A percentile compares a stretch with the other conserved stretches of the same genome.
Evolutionary conservation across 2,113 vertebrate species (phyloP).

Genomic region (Trogon surrucura): DNA sequence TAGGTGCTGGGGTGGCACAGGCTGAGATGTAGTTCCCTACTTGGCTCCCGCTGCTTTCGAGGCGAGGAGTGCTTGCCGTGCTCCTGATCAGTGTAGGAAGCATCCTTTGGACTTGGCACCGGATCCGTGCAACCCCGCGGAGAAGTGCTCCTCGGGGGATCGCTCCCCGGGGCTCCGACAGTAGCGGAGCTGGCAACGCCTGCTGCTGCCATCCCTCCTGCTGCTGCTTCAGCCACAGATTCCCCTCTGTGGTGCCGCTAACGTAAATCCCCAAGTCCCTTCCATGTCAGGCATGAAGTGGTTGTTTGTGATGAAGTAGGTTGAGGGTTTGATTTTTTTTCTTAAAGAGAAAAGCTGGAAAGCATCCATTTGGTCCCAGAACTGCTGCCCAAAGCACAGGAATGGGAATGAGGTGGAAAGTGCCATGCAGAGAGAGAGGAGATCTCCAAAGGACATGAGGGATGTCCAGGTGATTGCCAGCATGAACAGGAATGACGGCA

Average conservation of each 20-base stretch:
- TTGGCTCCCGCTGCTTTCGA: background rate
- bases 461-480: background rate
- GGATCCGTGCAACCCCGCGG: fast-evolving
- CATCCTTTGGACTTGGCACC: background rate
- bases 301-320: background rate
- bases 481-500: background rate
- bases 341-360: background rate
- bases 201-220: background rate
- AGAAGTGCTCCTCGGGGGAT: background rate
- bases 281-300: background rate
- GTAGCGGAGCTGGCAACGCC: background rate
- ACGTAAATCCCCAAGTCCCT: background rate
- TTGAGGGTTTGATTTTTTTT: background rate
- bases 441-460: background rate
- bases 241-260: background rate
- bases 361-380: background rate
- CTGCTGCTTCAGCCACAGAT: background rate
- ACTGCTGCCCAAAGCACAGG: background rate
- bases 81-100: background rate
- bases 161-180: background rate
- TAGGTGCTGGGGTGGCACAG: background rate
- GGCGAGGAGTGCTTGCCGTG: background rate
- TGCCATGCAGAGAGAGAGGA: background rate
- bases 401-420: background rate
- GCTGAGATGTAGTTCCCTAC: background rate